Conservation (phyloP, 2,113 vertebrate genomes). For the Prietella phreatophila region DNA sequence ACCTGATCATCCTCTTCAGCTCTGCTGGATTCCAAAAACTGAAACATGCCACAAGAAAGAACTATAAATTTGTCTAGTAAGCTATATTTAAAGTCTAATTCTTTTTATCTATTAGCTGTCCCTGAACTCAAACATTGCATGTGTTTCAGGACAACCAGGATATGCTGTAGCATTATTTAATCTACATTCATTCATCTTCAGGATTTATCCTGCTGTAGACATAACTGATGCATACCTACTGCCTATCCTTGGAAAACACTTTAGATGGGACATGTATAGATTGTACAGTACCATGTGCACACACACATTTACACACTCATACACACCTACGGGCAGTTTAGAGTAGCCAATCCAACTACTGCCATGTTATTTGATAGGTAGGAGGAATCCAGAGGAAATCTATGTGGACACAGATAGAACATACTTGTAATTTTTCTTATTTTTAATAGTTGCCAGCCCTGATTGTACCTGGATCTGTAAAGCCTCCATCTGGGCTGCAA, state of each 20-base stretch:
- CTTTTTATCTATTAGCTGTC: neutral
- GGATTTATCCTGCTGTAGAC: neutral
- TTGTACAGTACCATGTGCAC: neutral
- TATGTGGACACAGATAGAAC: neutral
- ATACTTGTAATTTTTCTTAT: neutral
- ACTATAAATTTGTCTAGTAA: neutral
- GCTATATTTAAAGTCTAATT: neutral
- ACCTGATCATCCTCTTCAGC: slow-evolving; percentile 4
- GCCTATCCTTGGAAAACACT: neutral
- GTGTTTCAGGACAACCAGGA: neutral
- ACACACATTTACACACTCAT: neutral
- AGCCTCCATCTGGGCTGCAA: slow-evolving; percentile 49
- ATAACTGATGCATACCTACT: neutral
- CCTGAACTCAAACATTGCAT: neutral
- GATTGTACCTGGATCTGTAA: slow-evolving; percentile 51
- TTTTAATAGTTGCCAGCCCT: neutral
- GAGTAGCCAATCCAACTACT: neutral
- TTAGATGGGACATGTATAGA: neutral
- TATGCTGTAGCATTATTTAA: neutral
- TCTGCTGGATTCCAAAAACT: slow-evolving; percentile 25
- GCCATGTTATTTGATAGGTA: neutral
- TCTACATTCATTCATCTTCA: neutral
- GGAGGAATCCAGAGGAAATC: neutral
- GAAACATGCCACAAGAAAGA: slow-evolving; percentile 16
- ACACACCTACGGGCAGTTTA: neutral